phyloP scores from a whole-genome alignment of 2,113 vertebrate genomes.

The Numenius arquata region DNA sequence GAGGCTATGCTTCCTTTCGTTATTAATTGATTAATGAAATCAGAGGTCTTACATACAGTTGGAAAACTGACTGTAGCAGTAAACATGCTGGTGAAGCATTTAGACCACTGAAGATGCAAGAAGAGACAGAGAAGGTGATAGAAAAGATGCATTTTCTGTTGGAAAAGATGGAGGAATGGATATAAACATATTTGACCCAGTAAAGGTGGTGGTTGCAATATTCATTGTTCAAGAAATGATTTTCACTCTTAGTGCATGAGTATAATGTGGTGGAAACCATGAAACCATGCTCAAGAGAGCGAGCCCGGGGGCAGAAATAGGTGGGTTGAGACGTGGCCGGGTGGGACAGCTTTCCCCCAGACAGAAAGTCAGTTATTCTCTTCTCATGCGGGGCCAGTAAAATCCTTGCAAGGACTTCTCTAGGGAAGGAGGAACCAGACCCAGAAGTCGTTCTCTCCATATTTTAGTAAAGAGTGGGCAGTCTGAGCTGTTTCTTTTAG shows the following conservation, averaged over 20 bases:
- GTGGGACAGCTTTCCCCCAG: not conserved
- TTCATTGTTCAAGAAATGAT: not conserved
- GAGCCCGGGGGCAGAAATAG: not conserved
- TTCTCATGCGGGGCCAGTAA: not conserved
- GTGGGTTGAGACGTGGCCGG: not conserved
- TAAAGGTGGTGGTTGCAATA: not conserved
- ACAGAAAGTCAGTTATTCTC: not conserved
- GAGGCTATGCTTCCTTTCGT: not conserved
- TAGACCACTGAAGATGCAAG: not conserved
- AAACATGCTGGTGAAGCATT: not conserved
- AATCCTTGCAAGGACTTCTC: not conserved
- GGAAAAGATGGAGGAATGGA: not conserved
- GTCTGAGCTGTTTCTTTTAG: not conserved
- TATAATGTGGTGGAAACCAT: not conserved
- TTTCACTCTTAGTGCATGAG: not conserved
- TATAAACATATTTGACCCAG: not conserved
- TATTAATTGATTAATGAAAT: not conserved
- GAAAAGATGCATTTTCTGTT: not conserved
- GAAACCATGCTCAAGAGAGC: fast-evolving
- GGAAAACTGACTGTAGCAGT: not conserved
- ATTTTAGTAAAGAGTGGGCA: not conserved
- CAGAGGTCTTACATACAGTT: not conserved
- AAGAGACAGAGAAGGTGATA: not conserved
- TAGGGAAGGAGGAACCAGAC: not conserved
- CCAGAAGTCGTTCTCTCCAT: fast-evolving